A percentile compares a stretch with the other conserved stretches of the same genome.
These are phyloP conservation scores for Gila orcuttii DNA, from an alignment of 2,113 vertebrate species.

Conservation along the genomic window DNA sequence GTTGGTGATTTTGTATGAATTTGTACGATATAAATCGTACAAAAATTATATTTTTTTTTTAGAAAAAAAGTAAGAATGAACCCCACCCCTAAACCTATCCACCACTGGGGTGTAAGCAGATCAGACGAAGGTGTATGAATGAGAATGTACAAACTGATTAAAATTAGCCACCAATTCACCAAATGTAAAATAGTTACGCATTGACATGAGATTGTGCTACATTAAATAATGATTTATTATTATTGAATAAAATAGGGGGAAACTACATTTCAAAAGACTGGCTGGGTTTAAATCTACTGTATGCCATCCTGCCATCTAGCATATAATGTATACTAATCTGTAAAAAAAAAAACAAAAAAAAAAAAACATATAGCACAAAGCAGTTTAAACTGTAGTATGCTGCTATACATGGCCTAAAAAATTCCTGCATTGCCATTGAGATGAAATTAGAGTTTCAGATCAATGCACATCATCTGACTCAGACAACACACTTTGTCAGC, in stretches of 20 bases:
- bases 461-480: conserved; percentile 16
- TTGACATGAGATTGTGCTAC: too few species aligned
- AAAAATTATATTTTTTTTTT: too few species aligned
- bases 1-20: too few species aligned
- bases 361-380: background rate
- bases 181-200: too few species aligned
- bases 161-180: too few species aligned
- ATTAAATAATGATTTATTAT: background rate
- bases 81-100: too few species aligned
- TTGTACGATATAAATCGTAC: too few species aligned
- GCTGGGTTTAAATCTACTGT: too few species aligned
- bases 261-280: background rate
- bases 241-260: background rate
- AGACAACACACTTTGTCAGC: conserved; percentile 35
- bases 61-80: too few species aligned
- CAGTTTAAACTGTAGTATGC: background rate
- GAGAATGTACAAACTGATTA: too few species aligned
- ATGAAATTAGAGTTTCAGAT: conserved; percentile 34
- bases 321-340: background rate
- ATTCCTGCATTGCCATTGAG: background rate
- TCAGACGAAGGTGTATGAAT: too few species aligned
- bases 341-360: background rate
- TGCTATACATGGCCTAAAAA: background rate
- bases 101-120: too few species aligned
- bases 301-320: background rate